Conservation (phyloP, 2,113 vertebrate genomes). For the Entelurus aequoreus region DNA sequence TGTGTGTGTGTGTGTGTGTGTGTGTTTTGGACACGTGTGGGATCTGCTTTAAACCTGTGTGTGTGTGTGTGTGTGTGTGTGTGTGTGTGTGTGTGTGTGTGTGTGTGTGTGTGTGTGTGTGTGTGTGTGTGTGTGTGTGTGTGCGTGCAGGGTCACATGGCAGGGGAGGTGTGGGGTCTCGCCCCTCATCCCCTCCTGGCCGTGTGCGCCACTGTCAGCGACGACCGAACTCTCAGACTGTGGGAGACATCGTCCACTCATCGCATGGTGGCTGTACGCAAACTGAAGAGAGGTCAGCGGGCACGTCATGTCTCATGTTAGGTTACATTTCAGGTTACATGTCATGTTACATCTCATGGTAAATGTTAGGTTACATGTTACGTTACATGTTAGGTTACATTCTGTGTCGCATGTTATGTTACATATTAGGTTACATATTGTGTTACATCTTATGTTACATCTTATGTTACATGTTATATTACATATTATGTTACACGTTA, state of each 20-base stretch:
- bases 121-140: constrained; percentile 12
- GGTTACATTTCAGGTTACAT: too few species aligned
- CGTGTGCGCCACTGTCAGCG: constrained; percentile 91
- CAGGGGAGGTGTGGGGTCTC: constrained; percentile 94
- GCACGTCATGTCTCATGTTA: too few species aligned
- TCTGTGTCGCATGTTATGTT: too few species aligned
- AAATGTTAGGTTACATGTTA: too few species aligned
- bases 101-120: neutral
- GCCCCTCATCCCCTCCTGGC: constrained; percentile 88
- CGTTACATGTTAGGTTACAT: too few species aligned
- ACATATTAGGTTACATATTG: too few species aligned
- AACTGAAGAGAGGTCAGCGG: constrained; percentile 88
- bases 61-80: neutral
- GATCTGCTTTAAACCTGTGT: too few species aligned
- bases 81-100: constrained; percentile 11
- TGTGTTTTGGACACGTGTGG: too few species aligned
- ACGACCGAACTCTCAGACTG: constrained; percentile 90
- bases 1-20: neutral
- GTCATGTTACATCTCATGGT: too few species aligned
- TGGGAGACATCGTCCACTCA: constrained; percentile 94
- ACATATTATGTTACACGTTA: too few species aligned
- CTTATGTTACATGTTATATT: too few species aligned
- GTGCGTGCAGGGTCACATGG: constrained; percentile 85
- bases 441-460: too few species aligned
- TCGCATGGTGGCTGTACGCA: constrained; percentile 94